Evolutionary conservation across 2,888 invertebrate species (phyloP).

Genomic region (Alsophila aescularia): DNA sequence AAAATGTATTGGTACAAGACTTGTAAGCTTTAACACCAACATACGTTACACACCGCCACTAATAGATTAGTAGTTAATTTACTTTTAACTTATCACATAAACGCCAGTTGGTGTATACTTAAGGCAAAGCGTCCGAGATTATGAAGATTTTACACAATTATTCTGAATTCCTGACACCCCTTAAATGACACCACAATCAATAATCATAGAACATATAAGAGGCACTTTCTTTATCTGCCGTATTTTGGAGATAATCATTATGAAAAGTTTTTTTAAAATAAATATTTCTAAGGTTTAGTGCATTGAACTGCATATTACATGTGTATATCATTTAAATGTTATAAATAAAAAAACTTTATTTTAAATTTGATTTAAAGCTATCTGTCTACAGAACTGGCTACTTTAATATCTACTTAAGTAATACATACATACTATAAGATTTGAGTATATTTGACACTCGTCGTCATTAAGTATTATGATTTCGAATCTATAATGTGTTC

Average conservation of each 20-base stretch:
- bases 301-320: background rate
- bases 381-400: slow-evolving; percentile 25
- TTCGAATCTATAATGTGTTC: slow-evolving; percentile 3
- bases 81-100: slow-evolving; percentile 32
- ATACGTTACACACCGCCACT: background rate
- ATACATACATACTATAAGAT: slow-evolving; percentile 28
- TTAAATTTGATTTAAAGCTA: slow-evolving; percentile 20
- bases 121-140: slow-evolving; percentile 43
- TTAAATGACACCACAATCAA: slow-evolving; percentile 6
- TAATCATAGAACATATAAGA: slow-evolving; percentile 11
- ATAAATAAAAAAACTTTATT: slow-evolving; percentile 6
- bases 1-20: background rate
- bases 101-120: slow-evolving; percentile 62
- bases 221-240: slow-evolving; percentile 21
- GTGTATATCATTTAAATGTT: background rate
- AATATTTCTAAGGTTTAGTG: slow-evolving; percentile 7
- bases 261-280: background rate
- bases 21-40: background rate
- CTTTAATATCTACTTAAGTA: slow-evolving; percentile 34
- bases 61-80: slow-evolving; percentile 1
- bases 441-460: slow-evolving; percentile 1
- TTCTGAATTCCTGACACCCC: background rate
- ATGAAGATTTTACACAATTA: background rate
- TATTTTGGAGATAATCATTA: background rate
- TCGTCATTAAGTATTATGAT: background rate